Evolutionary conservation across 2,797 vertebrate genomes (phyloP), one percentile per base, ranked within the genome.

Genomic region (Synaphobranchus kaupii): DNA sequence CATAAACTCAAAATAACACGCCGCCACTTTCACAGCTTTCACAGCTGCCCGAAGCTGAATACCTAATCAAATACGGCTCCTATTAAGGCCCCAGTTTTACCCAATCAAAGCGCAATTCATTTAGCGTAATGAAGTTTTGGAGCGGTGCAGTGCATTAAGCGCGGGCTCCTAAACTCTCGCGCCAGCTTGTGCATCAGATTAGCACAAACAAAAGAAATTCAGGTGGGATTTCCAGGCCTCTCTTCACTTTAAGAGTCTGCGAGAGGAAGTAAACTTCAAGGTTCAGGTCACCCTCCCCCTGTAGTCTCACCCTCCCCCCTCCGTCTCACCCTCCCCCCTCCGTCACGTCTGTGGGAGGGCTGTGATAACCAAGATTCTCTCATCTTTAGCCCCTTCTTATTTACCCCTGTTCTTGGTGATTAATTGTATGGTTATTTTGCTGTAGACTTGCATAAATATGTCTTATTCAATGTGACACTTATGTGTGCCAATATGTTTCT

Each of bases 101-200:
- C 76, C 76, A 80, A 80, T 80, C 76, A 80, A 48, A 48, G 20
- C 20, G 28, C 76, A 50, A 80, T 80, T 80, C 76, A 80, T 50
- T 80, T 80, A 50, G 17, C 20, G 20, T 80, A 80, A 80, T 80
- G 44, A 80, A 80, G 76, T 80, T 80, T 47, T n/a, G 73, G 76
- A 80, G 76, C 48, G 76, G 76, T 80, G 76, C 76, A 80, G 76
- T 25, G 76, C 39, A 80, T 80, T 50, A 50, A 47, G 47, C 22
- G 25, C 76, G 10, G 76, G 20, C 76, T 13, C 76, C 20, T 48
- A 80, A 80, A 80, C 39, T 22, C 39, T 20, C 17, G 4, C 47
- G 44, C 76, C 44, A 25, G 20, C 44, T n/a, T n/a, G 20, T 22
- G 76, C 25, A 0, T 22, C 22, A n/a, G 39, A 48, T 48, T n/a